These are phyloP conservation scores for Pocillopora meandrina DNA, from an alignment of 92 coral and sea anemone genomes.

Conservation along the genomic window DNA sequence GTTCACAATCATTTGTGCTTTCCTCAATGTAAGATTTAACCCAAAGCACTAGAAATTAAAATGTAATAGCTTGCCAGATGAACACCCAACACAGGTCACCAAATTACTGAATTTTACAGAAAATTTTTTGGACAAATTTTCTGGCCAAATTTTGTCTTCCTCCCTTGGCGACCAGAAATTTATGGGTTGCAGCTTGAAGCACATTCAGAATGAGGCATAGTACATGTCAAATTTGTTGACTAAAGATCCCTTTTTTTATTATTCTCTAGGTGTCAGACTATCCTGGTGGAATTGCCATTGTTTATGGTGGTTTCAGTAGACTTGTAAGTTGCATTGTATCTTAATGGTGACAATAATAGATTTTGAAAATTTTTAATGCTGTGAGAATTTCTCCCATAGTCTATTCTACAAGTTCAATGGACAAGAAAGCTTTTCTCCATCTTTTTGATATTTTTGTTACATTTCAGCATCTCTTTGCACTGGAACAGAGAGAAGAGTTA, in stretches of 20 bases:
- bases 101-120: too few relatives aligned
- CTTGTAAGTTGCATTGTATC: constrained; percentile 62
- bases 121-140: too few relatives aligned
- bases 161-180: too few relatives aligned
- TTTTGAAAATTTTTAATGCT: not conserved
- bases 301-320: constrained; percentile 92
- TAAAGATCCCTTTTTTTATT: not conserved
- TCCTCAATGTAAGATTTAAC: too few relatives aligned
- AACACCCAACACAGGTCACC: too few relatives aligned
- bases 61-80: too few relatives aligned
- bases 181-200: too few relatives aligned
- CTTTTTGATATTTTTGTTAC: not conserved
- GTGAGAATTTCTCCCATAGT: not conserved
- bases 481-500: constrained; percentile 88
- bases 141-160: too few relatives aligned
- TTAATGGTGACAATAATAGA: not conserved
- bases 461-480: constrained; percentile 87
- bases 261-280: constrained; percentile 86
- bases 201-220: not conserved
- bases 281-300: constrained; percentile 94
- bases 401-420: too few relatives aligned
- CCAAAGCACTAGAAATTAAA: too few relatives aligned
- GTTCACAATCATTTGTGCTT: too few relatives aligned
- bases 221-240: not conserved
- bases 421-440: too few relatives aligned